Evolutionary conservation across 2,113 vertebrate species (phyloP), one percentile per base, ranked within the genome.

Genomic region (Rhipidura dahli): DNA sequence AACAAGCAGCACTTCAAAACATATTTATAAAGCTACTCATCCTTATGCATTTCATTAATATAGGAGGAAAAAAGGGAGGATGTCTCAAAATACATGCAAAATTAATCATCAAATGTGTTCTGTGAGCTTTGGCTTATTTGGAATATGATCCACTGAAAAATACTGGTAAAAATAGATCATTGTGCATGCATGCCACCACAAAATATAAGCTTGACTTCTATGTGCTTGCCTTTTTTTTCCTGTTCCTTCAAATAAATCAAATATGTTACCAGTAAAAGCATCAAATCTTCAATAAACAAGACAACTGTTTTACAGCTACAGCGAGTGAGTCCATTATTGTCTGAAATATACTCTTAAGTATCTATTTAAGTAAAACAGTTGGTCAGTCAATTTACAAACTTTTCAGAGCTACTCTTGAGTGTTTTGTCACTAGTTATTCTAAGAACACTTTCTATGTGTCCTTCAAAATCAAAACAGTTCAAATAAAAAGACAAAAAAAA

Each of bases 161-260:
- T 31, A 76, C 4, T 44, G 4, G 30, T 60, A 21, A 86, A 69
- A 69, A 15, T 0, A 37, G 23, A 68, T 19, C 10, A 80, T 2
- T 3, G 2, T 30, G 16, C 15, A 8, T 10, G 21, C 12, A 56
- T 7, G 20, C 11, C 31, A 35, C 27, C 26, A 42, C 13, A 60
- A 69, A 88, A 72, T 18, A 72, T 0, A 75, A 23, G 28, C 6
- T 83, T 37, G 53, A 23, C 17, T 70, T 78, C 13, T 11, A 15
- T 1, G 1, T 47, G 11, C 40, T 54, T 80, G 28, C 13, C 28
- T 7, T 11, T 13, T n/a, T 31, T 23, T 11, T 1, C 5, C 8
- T 20, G 12, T 75, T 61, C 15, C 50, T 53, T 59, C 24, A 93
- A 76, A 78, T 33, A 75, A 59, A 50, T 27, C 8, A 54, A 68